These are phyloP conservation scores for Eospalax fontanierii DNA, from an alignment of 2,797 vertebrate species.

Conservation along the genomic window DNA sequence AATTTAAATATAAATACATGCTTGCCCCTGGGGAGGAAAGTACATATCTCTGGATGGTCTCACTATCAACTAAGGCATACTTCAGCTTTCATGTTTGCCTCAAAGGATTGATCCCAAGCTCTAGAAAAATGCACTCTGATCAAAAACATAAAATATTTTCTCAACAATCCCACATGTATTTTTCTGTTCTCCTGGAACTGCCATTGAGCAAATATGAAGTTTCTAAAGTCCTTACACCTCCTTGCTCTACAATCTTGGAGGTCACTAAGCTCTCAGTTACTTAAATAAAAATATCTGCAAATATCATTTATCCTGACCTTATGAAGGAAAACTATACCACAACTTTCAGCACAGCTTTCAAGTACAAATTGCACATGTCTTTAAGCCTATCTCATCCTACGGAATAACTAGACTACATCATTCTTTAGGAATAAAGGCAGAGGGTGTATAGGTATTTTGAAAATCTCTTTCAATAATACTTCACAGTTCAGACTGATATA, in stretches of 20 bases:
- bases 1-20: neutral
- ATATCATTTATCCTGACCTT: neutral
- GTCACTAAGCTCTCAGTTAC: neutral
- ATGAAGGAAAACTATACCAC: neutral
- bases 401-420: neutral
- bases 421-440: neutral
- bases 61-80: neutral
- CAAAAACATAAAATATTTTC: neutral
- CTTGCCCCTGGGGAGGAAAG: neutral
- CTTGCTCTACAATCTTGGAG: neutral
- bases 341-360: neutral
- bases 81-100: neutral
- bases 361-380: neutral
- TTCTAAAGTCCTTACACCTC: neutral
- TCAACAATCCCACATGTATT: neutral
- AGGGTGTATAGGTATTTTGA: neutral
- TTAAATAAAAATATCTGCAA: neutral
- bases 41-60: neutral
- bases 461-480: neutral
- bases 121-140: neutral
- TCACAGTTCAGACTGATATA: neutral
- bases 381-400: neutral
- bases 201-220: neutral
- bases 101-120: neutral
- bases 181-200: neutral